phyloP scores from a whole-genome alignment of 2,888 invertebrate species.

The Pyrrhia umbra region DNA sequence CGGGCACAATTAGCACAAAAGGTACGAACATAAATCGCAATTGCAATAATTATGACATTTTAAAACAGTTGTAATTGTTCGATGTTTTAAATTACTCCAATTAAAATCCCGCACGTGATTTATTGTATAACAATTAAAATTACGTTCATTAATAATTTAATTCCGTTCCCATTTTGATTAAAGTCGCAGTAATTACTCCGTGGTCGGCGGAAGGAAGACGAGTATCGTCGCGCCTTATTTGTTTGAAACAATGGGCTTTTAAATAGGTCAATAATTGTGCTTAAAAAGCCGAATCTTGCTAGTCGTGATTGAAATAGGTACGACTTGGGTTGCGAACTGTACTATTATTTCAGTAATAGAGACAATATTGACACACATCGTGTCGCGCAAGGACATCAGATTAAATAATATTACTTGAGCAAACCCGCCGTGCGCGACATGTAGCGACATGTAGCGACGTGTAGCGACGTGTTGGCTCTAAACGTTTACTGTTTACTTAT shows the following conservation, averaged over 20 bases:
- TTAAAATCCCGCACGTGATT: slow-evolving; percentile 12
- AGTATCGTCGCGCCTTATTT: not conserved
- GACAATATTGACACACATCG: slow-evolving; percentile 19
- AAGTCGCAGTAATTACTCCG: slow-evolving; percentile 16
- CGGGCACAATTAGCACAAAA: slow-evolving; percentile 5
- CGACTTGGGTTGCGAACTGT: not conserved
- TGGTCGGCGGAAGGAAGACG: not conserved
- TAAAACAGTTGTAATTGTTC: slow-evolving; percentile 21
- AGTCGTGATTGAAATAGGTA: not conserved
- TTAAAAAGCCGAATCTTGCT: not conserved
- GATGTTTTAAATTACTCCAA: slow-evolving; percentile 33
- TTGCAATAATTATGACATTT: slow-evolving; percentile 10
- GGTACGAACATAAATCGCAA: not conserved
- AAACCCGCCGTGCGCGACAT: slow-evolving; percentile 18
- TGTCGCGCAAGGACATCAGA: not conserved
- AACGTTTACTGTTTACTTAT: slow-evolving; percentile 8
- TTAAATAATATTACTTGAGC: slow-evolving; percentile 12
- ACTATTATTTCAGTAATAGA: not conserved
- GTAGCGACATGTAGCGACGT: slow-evolving; percentile 8
- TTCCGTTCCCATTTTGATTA: slow-evolving; percentile 29
- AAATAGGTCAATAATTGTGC: not conserved
- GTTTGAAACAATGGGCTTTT: not conserved
- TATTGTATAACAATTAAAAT: slow-evolving; percentile 15
- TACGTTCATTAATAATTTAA: slow-evolving; percentile 16
- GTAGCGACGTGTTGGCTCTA: slow-evolving; percentile 11